Base-by-base conservation (phyloP, 2,888 invertebrate species). In the Argyra leucocephala region DNA sequence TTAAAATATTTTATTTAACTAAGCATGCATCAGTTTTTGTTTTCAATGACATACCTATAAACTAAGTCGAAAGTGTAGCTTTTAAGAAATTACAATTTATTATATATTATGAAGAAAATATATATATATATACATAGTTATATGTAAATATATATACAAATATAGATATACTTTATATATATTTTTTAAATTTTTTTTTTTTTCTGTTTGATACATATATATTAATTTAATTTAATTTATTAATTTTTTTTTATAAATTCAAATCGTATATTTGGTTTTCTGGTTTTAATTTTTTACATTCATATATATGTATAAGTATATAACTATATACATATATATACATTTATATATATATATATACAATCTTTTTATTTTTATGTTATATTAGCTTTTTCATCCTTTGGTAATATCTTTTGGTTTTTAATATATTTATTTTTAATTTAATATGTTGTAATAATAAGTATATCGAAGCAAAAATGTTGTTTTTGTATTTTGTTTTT, bases 41-140 rank as follows among this genome's bases (percentile, higher is more conserved):
- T 23, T 26, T 31, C 22, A 65, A 64, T 66, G 64, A 67, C 67
- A 65, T 67, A 67, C 67, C 67, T 67, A 67, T 65, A 64, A 63
- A 65, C 67, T 67, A 67, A 63, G 61, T 63, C 67, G 63, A 66
- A 59, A 66, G 65, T 67, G 66, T 63, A 58, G 65, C 58, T 63
- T 60, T 59, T 31, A 10, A 10, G 10, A 7, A 31, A 10, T 31
- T 31, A 31, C 10, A 31, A 7, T n/a, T 48, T 15, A 18, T 48
- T 48, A 3, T 48, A 15, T 48, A 15, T 48, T 31, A n/a, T n/a
- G 7, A 6, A 31, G 9, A 10, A 31, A 4, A 1, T 31, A 31
- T 31, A 3, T 31, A 31, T 4, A 31, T 31, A 31, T 31, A 31
- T 7, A 31, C 2, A 31, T 26, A 26, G 4, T 6, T 26, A 26